Percentiles rank a stretch among this genome's conserved stretches.
Conservation (phyloP, 2,888 invertebrate genomes). For the Busseola fusca region DNA sequence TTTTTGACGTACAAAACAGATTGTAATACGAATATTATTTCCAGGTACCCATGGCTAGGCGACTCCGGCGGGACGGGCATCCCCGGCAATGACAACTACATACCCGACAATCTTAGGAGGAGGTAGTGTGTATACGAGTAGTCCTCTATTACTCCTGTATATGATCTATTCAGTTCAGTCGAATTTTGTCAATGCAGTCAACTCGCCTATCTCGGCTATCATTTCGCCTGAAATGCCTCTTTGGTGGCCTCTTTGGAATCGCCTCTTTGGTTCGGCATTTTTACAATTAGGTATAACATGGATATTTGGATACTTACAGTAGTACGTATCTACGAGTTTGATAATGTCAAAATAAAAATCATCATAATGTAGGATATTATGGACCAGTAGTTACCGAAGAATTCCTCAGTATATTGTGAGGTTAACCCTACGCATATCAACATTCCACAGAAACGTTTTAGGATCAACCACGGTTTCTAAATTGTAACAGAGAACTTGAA, state of each 20-base stretch:
- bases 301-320: not conserved
- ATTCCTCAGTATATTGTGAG: not conserved
- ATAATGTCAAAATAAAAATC: too few species aligned
- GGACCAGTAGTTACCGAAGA: not conserved
- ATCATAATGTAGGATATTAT: not conserved
- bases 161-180: constrained; percentile 65
- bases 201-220: constrained; percentile 17
- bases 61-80: constrained; percentile 95
- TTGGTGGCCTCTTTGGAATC: too few species aligned
- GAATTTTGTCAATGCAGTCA: constrained; percentile 7
- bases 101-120: constrained; percentile 91
- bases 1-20: not conserved
- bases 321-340: too few species aligned
- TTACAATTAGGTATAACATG: not conserved
- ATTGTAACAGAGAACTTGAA: not conserved
- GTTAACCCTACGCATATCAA: not conserved
- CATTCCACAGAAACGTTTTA: not conserved
- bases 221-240: constrained; percentile 7
- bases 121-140: constrained; percentile 69
- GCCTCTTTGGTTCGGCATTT: too few species aligned
- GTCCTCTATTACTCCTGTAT: constrained; percentile 53
- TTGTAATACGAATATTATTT: constrained; percentile 40
- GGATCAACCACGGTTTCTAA: not conserved
- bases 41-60: constrained; percentile 95
- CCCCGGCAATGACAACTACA: constrained; percentile 94